Conservation (phyloP, 30 jellyfish, hydroid and myxozoan species). For the Aurelia aurita region DNA sequence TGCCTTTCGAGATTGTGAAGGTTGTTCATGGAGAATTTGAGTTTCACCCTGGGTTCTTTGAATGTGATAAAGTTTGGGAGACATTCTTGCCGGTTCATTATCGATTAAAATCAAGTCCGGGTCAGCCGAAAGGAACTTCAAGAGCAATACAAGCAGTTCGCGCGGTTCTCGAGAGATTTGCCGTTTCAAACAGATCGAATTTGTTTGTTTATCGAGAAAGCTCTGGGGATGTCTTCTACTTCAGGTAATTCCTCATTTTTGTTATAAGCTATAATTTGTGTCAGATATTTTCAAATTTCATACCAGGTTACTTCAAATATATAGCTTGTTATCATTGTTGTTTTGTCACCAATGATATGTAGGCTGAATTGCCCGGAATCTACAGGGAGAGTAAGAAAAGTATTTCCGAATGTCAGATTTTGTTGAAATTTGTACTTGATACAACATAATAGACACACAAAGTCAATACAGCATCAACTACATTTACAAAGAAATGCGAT, state of each 20-base stretch:
- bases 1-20: slow-evolving; percentile 72
- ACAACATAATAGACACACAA: too few relatives aligned
- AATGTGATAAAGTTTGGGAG: slow-evolving; percentile 93
- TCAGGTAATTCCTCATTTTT: slow-evolving; percentile 41
- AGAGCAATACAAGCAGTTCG: slow-evolving; percentile 86
- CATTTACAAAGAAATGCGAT: too few relatives aligned
- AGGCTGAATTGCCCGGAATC: too few relatives aligned
- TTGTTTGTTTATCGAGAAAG: slow-evolving; percentile 88
- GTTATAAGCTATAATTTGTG: background rate
- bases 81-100: slow-evolving; percentile 80
- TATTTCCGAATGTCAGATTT: too few relatives aligned
- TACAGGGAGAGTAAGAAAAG: too few relatives aligned
- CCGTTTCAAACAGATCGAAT: slow-evolving; percentile 83
- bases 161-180: slow-evolving; percentile 77
- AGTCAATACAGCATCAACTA: too few relatives aligned
- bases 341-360: too few relatives aligned
- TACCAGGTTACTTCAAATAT: too few relatives aligned
- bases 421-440: too few relatives aligned
- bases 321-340: too few relatives aligned
- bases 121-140: slow-evolving; percentile 81
- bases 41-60: slow-evolving; percentile 93
- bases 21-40: slow-evolving; percentile 93
- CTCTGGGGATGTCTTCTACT: slow-evolving; percentile 73
- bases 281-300: too few relatives aligned
- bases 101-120: slow-evolving; percentile 80